Evolutionary conservation across 2,113 vertebrate genomes (phyloP).

Genomic region (Heterochromis multidens): DNA sequence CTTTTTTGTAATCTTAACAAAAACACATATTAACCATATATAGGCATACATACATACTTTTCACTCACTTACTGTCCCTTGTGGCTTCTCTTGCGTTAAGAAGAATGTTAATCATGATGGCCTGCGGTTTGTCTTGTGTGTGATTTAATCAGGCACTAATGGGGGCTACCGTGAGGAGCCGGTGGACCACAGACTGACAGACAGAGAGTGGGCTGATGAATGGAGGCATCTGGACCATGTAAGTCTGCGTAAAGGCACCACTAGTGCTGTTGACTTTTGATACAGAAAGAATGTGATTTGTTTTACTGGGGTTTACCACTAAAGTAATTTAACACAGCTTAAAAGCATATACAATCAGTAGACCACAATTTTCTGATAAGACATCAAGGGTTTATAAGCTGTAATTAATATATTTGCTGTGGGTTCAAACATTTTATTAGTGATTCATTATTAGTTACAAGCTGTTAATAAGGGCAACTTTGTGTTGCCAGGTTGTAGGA

Average conservation of each 20-base stretch:
- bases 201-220: constrained; percentile 98
- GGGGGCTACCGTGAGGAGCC: constrained; percentile 95
- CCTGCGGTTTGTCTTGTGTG: constrained; percentile 49
- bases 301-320: not conserved
- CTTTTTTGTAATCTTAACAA: not conserved
- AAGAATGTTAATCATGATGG: constrained; percentile 42
- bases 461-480: not conserved
- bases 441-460: not conserved
- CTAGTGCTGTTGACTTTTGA: constrained; percentile 23
- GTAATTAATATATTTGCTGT: not conserved
- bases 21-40: not conserved
- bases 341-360: not conserved
- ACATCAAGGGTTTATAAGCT: not conserved
- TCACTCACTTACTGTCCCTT: constrained; percentile 26
- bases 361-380: not conserved
- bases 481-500: not conserved
- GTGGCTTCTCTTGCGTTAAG: constrained; percentile 1
- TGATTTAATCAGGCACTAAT: constrained; percentile 82
- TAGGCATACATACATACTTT: not conserved
- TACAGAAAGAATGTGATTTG: constrained; percentile 32
- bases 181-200: constrained; percentile 95
- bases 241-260: constrained; percentile 65
- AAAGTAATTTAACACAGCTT: not conserved
- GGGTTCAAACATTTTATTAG: not conserved
- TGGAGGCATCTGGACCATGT: constrained; percentile 99